phyloP scores from a whole-genome alignment of 1,140 invertebrate species.

The Dendroctonus ponderosae region DNA sequence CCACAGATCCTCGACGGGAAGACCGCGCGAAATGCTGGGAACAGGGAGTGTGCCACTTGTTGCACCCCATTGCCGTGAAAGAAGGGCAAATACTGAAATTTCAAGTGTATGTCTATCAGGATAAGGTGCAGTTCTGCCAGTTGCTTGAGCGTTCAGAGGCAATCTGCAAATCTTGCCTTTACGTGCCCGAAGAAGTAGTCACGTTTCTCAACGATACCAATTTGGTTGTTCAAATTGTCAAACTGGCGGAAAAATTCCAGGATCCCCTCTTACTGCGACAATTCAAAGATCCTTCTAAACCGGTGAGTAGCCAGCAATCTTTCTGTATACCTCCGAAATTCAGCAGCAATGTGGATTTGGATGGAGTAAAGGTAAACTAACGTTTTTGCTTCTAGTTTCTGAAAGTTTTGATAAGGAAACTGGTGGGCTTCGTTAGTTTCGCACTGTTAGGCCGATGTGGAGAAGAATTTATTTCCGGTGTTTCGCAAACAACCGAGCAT shows the following conservation, averaged over 20 bases:
- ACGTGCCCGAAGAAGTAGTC: slow-evolving; percentile 52
- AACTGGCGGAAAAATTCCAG: slow-evolving; percentile 48
- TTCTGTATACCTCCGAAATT: background rate
- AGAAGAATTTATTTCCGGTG: no score
- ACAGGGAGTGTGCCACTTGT: slow-evolving; percentile 53
- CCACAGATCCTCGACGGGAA: slow-evolving; percentile 54
- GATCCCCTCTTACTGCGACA: slow-evolving; percentile 33
- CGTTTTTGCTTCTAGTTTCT: no score
- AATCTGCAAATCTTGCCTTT: slow-evolving; percentile 40
- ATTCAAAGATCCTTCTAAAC: slow-evolving; percentile 19
- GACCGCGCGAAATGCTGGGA: slow-evolving; percentile 69
- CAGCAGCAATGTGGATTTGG: slow-evolving; percentile 41
- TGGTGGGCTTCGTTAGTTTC: no score
- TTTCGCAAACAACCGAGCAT: no score
- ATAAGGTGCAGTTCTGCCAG: slow-evolving; percentile 37
- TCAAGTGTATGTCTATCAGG: slow-evolving; percentile 53
- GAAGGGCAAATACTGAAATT: slow-evolving; percentile 31
- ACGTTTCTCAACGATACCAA: slow-evolving; percentile 59
- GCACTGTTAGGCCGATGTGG: no score
- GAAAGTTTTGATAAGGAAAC: no score
- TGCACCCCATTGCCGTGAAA: slow-evolving; percentile 47
- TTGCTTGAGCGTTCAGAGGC: background rate
- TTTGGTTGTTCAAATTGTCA: slow-evolving; percentile 50
- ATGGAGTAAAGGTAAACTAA: no score
- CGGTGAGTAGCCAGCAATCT: slow-evolving; percentile 12